Percentiles rank a stretch among this genome's conserved stretches.
phyloP scores from a whole-genome alignment of 2,888 invertebrate species.

The Drosophila neonasuta region DNA sequence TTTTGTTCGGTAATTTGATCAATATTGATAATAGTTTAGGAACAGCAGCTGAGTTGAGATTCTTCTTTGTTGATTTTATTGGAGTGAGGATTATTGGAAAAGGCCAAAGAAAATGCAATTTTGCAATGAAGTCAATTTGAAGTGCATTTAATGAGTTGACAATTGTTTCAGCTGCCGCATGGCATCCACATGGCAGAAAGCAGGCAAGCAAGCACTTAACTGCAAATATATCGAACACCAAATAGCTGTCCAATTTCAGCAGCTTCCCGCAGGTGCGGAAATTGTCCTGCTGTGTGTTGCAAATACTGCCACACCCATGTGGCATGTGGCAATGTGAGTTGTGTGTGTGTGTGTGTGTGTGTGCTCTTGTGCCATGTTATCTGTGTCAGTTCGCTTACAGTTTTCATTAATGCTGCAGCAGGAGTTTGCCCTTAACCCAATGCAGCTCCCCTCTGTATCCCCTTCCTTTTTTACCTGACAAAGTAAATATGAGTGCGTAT shows the following conservation, averaged over 20 bases:
- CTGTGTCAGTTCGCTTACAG: constrained; percentile 63
- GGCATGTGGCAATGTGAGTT: constrained; percentile 14
- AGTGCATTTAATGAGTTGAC: constrained; percentile 16
- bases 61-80: not conserved
- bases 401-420: constrained; percentile 65
- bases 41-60: not conserved
- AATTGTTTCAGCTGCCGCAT: constrained; percentile 9
- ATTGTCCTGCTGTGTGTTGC: constrained; percentile 10
- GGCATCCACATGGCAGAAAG: not conserved
- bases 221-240: not conserved
- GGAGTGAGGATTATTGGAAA: not conserved
- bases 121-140: constrained; percentile 13
- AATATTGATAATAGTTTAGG: not conserved
- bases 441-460: not conserved
- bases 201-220: not conserved
- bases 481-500: constrained; percentile 76
- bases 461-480: constrained; percentile 28
- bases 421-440: not conserved
- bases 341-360: constrained; percentile 6
- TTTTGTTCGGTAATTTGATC: too few relatives aligned
- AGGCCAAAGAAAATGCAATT: not conserved
- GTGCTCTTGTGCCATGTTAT: not conserved
- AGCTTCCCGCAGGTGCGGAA: constrained; percentile 24
- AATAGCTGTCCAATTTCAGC: constrained; percentile 16
- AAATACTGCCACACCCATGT: constrained; percentile 7